Evolutionary conservation across 2,113 vertebrate species (phyloP), one percentile per base, ranked within the genome.

Genomic region (Sinocyclocheilus anshuiensis): DNA sequence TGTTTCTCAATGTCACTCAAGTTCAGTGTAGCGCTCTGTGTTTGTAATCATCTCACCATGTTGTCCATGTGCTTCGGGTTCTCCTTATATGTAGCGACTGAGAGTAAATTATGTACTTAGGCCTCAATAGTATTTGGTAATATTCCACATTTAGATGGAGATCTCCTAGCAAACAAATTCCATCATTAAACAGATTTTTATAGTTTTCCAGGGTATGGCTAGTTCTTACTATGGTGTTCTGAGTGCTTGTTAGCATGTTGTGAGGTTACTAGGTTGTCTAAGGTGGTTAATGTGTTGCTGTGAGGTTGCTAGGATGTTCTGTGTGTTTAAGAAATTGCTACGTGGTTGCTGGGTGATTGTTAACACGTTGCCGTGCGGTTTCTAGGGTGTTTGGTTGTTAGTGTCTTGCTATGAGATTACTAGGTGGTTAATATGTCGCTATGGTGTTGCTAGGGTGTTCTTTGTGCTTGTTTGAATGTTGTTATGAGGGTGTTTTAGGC

Each of bases 21-120:
- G 57, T 78, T 86, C 39, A 76, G 74, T 86, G 57, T 83, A 76
- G 24, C 18, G 1, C 59, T 61, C 79, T 77, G 59, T 78, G 86
- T 78, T 87, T 87, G 53, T 50, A 57, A 83, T 77, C 61, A 82
- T 65, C 8, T 83, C 24, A 76, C 69, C 55, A 75, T 57, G 67
- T 55, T 85, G 59, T 55, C 45, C 55, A 61, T 69, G n/a, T 81
- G 26, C 69, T 75, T 67, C 1, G 8, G 79, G 61, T 67, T 81
- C 24, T 67, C 78, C 55, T 48, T 48, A 67, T 81, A 65, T 81
- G 78, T 81, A 65, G 78, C 36, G 59, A 45, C 18, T 79, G 29
- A 24, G 33, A 80, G 55, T 80, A 42, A 80, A 79, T 79, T 0
- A 65, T 63, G 36, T 22, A 22, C 20, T 59, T 59, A 22, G 55